Percentiles rank a stretch among this genome's conserved stretches.
These are phyloP conservation scores for Desmodus rotundus DNA, from an alignment of 2,113 vertebrate genomes.

Conservation along the genomic window DNA sequence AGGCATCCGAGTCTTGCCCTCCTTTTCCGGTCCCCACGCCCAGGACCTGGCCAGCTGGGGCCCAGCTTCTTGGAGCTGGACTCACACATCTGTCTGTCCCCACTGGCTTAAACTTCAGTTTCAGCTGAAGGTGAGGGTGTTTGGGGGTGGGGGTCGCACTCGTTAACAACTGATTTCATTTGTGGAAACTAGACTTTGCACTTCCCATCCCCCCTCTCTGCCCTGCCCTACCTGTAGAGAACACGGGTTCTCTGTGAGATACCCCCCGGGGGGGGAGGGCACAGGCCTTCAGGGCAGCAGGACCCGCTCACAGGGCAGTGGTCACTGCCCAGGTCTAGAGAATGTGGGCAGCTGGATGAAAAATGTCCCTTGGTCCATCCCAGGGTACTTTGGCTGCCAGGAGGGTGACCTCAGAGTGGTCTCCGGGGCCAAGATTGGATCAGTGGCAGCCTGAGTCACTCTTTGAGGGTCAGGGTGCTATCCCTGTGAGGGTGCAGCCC, in stretches of 20 bases:
- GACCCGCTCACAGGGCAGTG: not conserved
- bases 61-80: not conserved
- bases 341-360: slow-evolving; percentile 21
- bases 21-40: not conserved
- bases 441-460: slow-evolving; percentile 12
- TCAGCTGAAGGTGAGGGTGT: not conserved
- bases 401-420: slow-evolving; percentile 39
- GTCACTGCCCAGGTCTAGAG: not conserved
- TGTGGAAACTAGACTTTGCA: not conserved
- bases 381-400: not conserved
- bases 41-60: not conserved
- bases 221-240: not conserved
- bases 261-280: not conserved
- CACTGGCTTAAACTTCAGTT: not conserved
- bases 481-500: not conserved
- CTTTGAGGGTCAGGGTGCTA: not conserved
- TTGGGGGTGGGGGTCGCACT: rapidly evolving
- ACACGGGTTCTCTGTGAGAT: not conserved
- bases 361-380: slow-evolving; percentile 1
- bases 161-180: not conserved
- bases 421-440: not conserved
- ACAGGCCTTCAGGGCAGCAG: not conserved
- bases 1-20: not conserved
- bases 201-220: not conserved
- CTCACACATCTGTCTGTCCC: not conserved